Evolutionary conservation across 2,113 vertebrate species (phyloP).

Genomic region (Chroicocephalus ridibundus): DNA sequence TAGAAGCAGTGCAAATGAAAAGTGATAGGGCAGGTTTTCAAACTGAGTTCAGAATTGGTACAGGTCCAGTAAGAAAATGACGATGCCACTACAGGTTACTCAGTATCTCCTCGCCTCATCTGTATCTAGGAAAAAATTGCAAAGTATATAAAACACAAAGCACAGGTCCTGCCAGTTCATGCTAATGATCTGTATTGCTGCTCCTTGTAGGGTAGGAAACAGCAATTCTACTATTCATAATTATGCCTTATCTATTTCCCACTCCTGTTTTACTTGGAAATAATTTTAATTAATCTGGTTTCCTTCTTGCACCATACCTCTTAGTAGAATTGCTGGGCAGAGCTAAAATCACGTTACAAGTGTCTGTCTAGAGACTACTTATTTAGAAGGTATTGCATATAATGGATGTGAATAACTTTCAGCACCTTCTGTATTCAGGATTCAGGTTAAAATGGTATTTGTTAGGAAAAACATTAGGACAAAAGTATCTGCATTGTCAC

Average conservation of each 20-base stretch:
- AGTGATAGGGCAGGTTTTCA: not conserved
- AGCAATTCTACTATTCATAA: not conserved
- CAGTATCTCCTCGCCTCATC: not conserved
- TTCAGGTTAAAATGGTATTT: not conserved
- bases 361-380: not conserved
- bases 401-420: not conserved
- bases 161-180: not conserved
- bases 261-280: not conserved
- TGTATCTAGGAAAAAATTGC: not conserved
- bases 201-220: not conserved
- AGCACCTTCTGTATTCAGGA: not conserved
- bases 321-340: not conserved
- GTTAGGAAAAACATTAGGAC: not conserved
- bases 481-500: not conserved
- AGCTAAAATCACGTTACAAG: not conserved
- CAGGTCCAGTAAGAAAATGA: not conserved
- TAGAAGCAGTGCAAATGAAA: not conserved
- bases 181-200: not conserved
- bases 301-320: not conserved
- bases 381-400: not conserved
- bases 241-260: not conserved
- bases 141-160: not conserved
- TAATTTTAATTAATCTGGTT: not conserved
- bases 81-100: not conserved
- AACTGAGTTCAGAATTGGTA: not conserved